Evolutionary conservation across 1,140 invertebrate species (phyloP).

Genomic region (Propsilocerus akamusi): DNA sequence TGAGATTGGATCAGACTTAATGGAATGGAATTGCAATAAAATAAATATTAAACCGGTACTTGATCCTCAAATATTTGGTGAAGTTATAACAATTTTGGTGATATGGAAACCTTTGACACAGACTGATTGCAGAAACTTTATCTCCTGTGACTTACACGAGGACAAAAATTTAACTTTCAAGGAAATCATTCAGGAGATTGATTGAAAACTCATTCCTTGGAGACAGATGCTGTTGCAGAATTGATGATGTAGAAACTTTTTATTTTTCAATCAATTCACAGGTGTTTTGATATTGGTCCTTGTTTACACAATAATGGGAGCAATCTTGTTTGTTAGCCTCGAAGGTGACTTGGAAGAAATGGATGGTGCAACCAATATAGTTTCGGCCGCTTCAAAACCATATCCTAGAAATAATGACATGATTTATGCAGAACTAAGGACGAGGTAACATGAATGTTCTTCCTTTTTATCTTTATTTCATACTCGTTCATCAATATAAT

Average conservation of each 20-base stretch:
- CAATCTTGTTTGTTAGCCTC: constrained; percentile 76
- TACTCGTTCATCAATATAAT: background rate
- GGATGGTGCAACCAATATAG: constrained; percentile 17
- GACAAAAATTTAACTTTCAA: background rate
- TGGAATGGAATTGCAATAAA: too few species aligned
- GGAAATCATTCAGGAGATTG: background rate
- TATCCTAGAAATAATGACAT: constrained; percentile 30
- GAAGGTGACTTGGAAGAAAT: constrained; percentile 39
- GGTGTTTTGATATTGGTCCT: constrained; percentile 74
- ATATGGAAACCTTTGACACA: background rate
- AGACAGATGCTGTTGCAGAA: background rate
- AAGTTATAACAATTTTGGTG: too few species aligned
- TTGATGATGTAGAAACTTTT: background rate
- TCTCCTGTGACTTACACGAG: too few species aligned
- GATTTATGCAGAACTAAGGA: constrained; percentile 26
- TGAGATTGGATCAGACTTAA: too few species aligned
- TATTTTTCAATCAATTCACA: constrained; percentile 15
- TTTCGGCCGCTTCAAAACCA: constrained; percentile 37
- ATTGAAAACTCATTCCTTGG: background rate
- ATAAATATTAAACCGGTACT: too few species aligned
- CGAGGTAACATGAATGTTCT: constrained; percentile 15
- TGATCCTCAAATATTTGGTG: too few species aligned
- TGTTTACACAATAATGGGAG: constrained; percentile 77
- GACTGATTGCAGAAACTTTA: too few species aligned
- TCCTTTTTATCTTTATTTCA: background rate